Conservation (phyloP, 2,888 invertebrate species). For the Dicyrtomina minuta region DNA sequence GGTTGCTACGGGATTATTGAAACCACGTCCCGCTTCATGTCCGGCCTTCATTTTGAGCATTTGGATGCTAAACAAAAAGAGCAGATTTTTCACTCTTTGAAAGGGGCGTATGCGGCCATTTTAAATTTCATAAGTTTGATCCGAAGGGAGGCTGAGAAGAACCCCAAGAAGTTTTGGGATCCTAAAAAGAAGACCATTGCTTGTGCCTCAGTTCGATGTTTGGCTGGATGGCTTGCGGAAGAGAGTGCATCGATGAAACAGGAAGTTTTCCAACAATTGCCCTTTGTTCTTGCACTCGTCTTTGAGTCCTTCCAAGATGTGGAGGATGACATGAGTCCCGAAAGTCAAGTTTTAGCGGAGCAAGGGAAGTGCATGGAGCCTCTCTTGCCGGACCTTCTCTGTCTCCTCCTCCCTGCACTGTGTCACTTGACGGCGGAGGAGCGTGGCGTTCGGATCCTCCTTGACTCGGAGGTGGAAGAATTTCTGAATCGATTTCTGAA, state of each 20-base stretch:
- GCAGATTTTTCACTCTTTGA: constrained; percentile 83
- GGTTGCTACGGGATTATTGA: constrained; percentile 81
- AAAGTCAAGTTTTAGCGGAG: constrained; percentile 49
- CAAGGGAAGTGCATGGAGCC: constrained; percentile 51
- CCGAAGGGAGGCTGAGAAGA: constrained; percentile 51
- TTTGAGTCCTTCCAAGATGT: constrained; percentile 70
- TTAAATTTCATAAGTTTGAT: constrained; percentile 62
- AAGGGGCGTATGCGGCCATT: constrained; percentile 83
- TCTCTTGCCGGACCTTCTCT: constrained; percentile 66
- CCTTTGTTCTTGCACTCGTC: constrained; percentile 75
- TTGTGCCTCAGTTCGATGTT: constrained; percentile 79
- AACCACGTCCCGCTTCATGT: constrained; percentile 74
- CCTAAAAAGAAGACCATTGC: constrained; percentile 62
- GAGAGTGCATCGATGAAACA: constrained; percentile 85
- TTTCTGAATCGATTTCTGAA: constrained; percentile 75
- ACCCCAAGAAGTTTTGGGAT: constrained; percentile 52
- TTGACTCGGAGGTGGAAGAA: constrained; percentile 68
- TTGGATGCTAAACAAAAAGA: constrained; percentile 88
- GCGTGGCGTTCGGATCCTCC: constrained; percentile 57
- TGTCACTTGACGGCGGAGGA: constrained; percentile 92
- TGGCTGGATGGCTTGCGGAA: constrained; percentile 87
- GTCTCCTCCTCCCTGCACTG: constrained; percentile 81
- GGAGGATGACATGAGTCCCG: constrained; percentile 50
- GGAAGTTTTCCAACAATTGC: constrained; percentile 76
- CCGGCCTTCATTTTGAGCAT: constrained; percentile 71